Conservation (phyloP, 2,113 vertebrate genomes). For the Myxocyprinus asiaticus region DNA sequence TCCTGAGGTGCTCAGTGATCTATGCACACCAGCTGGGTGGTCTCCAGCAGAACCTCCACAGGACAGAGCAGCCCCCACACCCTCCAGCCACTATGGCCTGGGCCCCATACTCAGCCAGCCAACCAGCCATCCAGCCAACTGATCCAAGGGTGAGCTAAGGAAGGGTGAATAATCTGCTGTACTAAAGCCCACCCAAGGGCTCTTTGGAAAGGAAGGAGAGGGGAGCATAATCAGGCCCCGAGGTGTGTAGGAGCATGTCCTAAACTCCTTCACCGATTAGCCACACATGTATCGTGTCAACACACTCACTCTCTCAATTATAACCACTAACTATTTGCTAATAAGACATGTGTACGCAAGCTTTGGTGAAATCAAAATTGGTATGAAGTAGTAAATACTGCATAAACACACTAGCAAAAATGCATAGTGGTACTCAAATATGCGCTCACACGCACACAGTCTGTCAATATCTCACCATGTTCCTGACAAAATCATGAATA, state of each 20-base stretch:
- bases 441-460: conserved; percentile 43
- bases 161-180: conserved; percentile 63
- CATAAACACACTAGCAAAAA: conserved; percentile 14
- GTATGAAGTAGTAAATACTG: neutral
- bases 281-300: conserved; percentile 27
- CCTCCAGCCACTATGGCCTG: conserved; percentile 23
- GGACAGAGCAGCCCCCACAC: conserved; percentile 48
- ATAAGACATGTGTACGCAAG: conserved; percentile 24
- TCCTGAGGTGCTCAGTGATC: conserved; percentile 51
- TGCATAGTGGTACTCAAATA: conserved; percentile 36
- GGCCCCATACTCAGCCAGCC: neutral
- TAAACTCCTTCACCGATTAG: conserved; percentile 22
- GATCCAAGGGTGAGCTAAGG: conserved; percentile 29
- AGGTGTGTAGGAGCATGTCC: conserved; percentile 50
- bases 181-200: conserved; percentile 67
- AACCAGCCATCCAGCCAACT: conserved; percentile 33
- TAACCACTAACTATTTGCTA: conserved; percentile 4
- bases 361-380: neutral
- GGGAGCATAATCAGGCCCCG: conserved; percentile 53
- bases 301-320: conserved; percentile 29
- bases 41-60: conserved; percentile 53
- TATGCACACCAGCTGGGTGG: conserved; percentile 61
- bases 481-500: conserved; percentile 62
- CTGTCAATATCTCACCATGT: conserved; percentile 31
- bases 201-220: conserved; percentile 44